Percentiles rank a stretch among this genome's conserved stretches.
These are phyloP conservation scores for Apis cerana DNA, from an alignment of 1,140 invertebrate genomes.

Conservation along the genomic window DNA sequence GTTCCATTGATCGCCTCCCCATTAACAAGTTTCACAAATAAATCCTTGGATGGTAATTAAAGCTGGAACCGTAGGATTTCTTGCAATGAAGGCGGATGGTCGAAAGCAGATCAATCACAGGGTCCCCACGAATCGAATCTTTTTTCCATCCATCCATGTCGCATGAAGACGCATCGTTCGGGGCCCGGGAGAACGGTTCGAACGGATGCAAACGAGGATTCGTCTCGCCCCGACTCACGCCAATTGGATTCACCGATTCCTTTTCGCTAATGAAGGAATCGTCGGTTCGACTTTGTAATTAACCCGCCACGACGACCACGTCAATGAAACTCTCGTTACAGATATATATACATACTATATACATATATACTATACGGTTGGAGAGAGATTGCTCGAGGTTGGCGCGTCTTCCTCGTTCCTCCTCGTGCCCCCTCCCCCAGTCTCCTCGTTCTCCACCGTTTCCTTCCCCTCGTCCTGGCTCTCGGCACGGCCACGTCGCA, in stretches of 20 bases:
- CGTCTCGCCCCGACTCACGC: slow-evolving; percentile 41
- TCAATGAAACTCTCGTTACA: slow-evolving; percentile 70
- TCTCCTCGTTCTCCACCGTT: slow-evolving; percentile 23
- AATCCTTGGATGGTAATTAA: slow-evolving; percentile 28
- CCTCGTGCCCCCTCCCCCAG: neutral
- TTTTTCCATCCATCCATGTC: neutral
- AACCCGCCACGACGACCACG: slow-evolving; percentile 59
- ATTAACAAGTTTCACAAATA: slow-evolving; percentile 33
- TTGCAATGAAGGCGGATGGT: neutral
- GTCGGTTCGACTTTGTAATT: slow-evolving; percentile 70
- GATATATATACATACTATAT: neutral
- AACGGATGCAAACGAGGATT: slow-evolving; percentile 63
- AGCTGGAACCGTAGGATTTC: neutral
- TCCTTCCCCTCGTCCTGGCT: slow-evolving; percentile 38
- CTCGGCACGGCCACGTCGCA: slow-evolving; percentile 68
- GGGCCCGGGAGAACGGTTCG: slow-evolving; percentile 4
- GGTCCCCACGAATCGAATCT: slow-evolving; percentile 63
- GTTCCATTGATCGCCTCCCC: slow-evolving; percentile 14
- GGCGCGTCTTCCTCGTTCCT: neutral
- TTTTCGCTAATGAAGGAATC: slow-evolving; percentile 70
- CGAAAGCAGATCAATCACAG: slow-evolving; percentile 67
- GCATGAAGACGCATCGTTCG: neutral
- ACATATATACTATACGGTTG: neutral
- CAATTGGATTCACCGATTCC: slow-evolving; percentile 62
- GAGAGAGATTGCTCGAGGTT: neutral